Base-by-base conservation (phyloP, 2,888 invertebrate species). In the Caenorhabditis panamensis region DNA sequence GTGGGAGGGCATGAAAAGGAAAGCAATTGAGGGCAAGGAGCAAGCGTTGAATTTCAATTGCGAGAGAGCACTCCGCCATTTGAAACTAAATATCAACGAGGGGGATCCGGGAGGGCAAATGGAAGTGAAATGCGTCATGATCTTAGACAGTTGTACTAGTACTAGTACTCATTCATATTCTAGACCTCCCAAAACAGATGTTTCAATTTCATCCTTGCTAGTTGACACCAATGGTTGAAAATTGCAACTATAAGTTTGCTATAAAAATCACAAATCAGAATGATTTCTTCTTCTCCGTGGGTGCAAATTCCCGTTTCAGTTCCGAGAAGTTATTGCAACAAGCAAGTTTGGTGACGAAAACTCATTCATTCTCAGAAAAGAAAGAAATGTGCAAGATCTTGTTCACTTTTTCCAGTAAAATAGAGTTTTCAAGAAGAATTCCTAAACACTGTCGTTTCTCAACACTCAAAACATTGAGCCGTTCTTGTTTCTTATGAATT, bases 21-120 rank as follows among this genome's bases (percentile, higher is more conserved):
- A 67, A 54, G 47, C 54, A 54, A 67, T 64, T 61, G 62, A 62
- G n/a, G 9, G 9, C 31, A 31, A 31, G 31, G 9, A 76, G 62
- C 76, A 76, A 67, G 67, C 56, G 53, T 76, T 76, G 67, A 67
- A 67, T 68, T 67, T 54, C 76, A 76, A 76, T 76, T 67, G 72
- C 53, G 51, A 62, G 20, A 47, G 62, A 28, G 61, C 67, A 67
- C 64, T 73, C 58, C 62, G 64, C 63, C 73, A 64, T 73, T 73
- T 71, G 71, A 71, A 71, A 71, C 71, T 56, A 47, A 71, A 71
- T 71, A 71, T 71, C 71, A 63, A 59, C 22, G 37, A 68, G 47
- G 47, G 53, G 54, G 61, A 31, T 47, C 41, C 69, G 51, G 51
- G 47, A 68, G 47, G 24, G n/a, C 47, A 68, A 56, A n/a, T 24